Evolutionary conservation across 2,888 invertebrate genomes (phyloP).

Genomic region (Drosophila pseudotakahashii): DNA sequence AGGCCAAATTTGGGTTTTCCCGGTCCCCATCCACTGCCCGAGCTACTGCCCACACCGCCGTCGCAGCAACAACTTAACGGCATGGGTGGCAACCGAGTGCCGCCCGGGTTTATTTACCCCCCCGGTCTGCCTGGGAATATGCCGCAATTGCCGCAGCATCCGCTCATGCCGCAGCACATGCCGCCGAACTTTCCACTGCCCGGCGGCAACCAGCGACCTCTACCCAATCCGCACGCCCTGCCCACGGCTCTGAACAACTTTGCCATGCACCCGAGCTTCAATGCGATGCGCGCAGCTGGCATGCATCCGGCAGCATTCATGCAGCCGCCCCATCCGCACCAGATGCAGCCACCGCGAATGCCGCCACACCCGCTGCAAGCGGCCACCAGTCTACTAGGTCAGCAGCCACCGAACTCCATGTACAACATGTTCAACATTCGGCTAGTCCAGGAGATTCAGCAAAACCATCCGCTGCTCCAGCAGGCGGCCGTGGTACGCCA

Average conservation of each 20-base stretch:
- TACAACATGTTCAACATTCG: conserved; percentile 84
- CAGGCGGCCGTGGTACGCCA: conserved; percentile 70
- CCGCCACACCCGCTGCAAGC: conserved; percentile 80
- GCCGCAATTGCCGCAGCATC: conserved; percentile 75
- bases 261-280: conserved; percentile 84
- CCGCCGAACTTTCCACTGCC: conserved; percentile 74
- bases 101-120: conserved; percentile 81
- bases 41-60: conserved; percentile 64
- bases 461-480: conserved; percentile 84
- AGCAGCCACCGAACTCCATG: conserved; percentile 70
- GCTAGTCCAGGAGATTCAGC: conserved; percentile 84
- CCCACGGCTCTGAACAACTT: conserved; percentile 84
- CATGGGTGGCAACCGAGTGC: conserved; percentile 75
- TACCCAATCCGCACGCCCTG: conserved; percentile 78
- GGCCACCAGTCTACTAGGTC: conserved; percentile 61
- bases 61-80: conserved; percentile 60
- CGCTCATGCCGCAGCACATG: conserved; percentile 73
- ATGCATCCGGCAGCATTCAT: conserved; percentile 73
- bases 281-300: conserved; percentile 82
- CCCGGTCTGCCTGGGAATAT: conserved; percentile 71
- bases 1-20: conserved; percentile 68
- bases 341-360: conserved; percentile 77
- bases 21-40: conserved; percentile 46
- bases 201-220: conserved; percentile 70
- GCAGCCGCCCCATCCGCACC: conserved; percentile 66